Evolutionary conservation across 2,888 invertebrate genomes (phyloP), one percentile per base, ranked within the genome.

Genomic region (Mechanitis mazaeus): DNA sequence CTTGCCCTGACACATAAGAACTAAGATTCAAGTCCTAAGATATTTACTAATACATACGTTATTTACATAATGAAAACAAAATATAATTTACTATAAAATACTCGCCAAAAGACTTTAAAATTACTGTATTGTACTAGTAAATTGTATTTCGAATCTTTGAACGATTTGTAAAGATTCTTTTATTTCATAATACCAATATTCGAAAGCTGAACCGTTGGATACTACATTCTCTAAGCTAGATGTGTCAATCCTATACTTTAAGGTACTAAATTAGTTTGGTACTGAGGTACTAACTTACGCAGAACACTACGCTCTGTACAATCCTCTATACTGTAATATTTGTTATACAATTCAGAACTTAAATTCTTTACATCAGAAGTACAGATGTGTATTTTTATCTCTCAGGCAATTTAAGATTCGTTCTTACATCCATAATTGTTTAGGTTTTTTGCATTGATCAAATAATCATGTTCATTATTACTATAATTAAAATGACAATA

Each of bases 141-240:
- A 66, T 75, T 74, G 76, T 77, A 72, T 74, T 77, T 83, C 82
- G 80, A 79, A 80, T 77, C 72, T 76, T 31, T 72, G 77, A 75
- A 72, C 69, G 68, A 81, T 82, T 83, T 81, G 80, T 85, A 83
- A 80, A 85, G 78, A 81, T 81, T 79, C 76, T 74, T 77, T 81
- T 64, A 66, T 31, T 50, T 31, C 11, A 28, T 31, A 67, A 71
- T 75, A 81, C 89, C 89, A 89, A 90, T 90, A 90, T 90, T 90
- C 75, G 89, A 90, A 90, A 90, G 89, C 89, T 90, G 89, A 84
- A 88, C 87, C 77, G 83, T 79, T 80, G 78, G 73, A 73, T 75
- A 75, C 85, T 86, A 87, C 78, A 67, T 70, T 78, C 75, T 75
- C 83, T 87, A 85, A 77, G 67, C 84, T 87, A 86, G 77, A 79